Evolutionary conservation across 2,113 vertebrate species (phyloP), one percentile per base, ranked within the genome.

Genomic region (Ibidorhyncha struthersii): DNA sequence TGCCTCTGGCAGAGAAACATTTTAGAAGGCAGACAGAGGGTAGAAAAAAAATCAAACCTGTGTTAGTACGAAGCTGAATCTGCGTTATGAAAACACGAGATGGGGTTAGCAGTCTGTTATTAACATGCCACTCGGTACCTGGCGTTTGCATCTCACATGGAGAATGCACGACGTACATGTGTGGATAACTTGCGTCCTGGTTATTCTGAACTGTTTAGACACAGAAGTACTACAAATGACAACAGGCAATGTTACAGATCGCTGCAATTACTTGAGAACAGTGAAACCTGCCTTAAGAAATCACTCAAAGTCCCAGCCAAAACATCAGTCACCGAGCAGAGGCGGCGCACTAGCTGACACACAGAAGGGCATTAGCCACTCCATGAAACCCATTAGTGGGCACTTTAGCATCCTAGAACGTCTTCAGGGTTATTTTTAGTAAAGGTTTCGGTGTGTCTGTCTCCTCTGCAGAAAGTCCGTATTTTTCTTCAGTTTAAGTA

Each of bases 151-250:
- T 83, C 90, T 95, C 96, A 96, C 82, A 43, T 12, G 67, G 79
- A 87, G 94, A 82, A 97, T 93, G 85, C 94, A 94, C 67, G 92
- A 96, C 2, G 81, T 30, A 41, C 95, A 73, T 1, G 66, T 89
- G 94, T 96, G 81, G 83, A 95, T 93, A 77, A 94, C 86, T 83
- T 34, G 66, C 49, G 3, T 90, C 94, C 89, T 58, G 49, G 72
- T 94, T 72, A 92, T 55, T 96, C 52, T 76, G 93, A 95, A 95
- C 95, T 93, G 70, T 95, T 94, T 62, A 59, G 87, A 94, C 78
- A 96, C 61, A 97, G 83, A 97, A 96, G 90, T 67, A 90, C 91
- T 89, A 63, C 88, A 95, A 9, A 78, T 95, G 86, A 96, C 85
- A 93, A 97, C 2, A 14, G 92, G 74, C 38, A 92, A 88, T 2